These are phyloP conservation scores for Alces alces DNA, from an alignment of 2,113 vertebrate species.

Conservation along the genomic window DNA sequence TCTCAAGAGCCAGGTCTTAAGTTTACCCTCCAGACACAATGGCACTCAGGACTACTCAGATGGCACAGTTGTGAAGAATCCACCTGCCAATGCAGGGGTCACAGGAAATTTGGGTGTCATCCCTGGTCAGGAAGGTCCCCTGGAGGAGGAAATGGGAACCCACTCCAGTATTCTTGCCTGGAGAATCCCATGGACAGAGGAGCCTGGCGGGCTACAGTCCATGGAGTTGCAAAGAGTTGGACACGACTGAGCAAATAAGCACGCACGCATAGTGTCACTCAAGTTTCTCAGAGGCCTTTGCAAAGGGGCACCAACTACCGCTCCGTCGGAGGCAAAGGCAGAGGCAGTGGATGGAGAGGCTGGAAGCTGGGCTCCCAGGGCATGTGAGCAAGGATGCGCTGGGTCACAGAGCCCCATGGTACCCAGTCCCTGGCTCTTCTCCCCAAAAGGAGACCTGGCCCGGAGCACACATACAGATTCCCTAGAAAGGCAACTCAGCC, in stretches of 20 bases:
- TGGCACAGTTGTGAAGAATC: background rate
- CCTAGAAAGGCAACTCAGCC: background rate
- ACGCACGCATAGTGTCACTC: accelerated
- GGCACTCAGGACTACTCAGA: background rate
- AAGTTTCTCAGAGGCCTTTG: background rate
- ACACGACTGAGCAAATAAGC: background rate
- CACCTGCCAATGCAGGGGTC: background rate
- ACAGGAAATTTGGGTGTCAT: background rate
- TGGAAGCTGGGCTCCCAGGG: background rate
- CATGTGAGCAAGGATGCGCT: background rate
- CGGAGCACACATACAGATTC: background rate
- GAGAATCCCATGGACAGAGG: background rate
- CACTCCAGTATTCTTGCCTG: background rate
- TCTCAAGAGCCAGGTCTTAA: background rate
- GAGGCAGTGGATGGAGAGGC: background rate
- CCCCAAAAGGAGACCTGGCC: background rate
- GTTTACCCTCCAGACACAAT: background rate
- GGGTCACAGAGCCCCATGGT: accelerated
- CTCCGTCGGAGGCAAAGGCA: accelerated
- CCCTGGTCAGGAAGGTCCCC: background rate
- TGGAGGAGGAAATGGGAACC: background rate
- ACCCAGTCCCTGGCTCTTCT: background rate
- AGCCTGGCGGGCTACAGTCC: background rate
- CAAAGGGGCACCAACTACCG: background rate
- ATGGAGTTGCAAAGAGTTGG: background rate